These are phyloP conservation scores for Drosophila grimshawi DNA, from an alignment of 1,140 invertebrate genomes.

Conservation along the genomic window DNA sequence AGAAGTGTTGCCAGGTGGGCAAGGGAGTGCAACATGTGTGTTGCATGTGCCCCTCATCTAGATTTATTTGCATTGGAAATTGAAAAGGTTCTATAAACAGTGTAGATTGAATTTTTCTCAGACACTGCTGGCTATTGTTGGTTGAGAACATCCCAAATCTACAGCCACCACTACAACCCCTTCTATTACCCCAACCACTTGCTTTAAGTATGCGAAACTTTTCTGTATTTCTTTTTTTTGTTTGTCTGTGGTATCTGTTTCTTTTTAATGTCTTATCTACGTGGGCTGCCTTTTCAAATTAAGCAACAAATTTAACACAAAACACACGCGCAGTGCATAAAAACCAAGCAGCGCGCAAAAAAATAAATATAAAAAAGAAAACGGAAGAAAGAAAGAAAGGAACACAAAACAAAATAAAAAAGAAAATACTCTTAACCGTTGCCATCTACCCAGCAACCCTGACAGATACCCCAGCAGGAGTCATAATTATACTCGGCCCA, in stretches of 20 bases:
- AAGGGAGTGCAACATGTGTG: constrained; percentile 53
- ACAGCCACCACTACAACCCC: background rate
- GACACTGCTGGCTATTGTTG: constrained; percentile 12
- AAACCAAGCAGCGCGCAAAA: constrained; percentile 56
- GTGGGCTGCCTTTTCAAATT: constrained; percentile 63
- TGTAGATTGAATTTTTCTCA: constrained; percentile 22
- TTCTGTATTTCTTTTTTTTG: constrained; percentile 2
- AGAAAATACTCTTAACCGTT: constrained; percentile 35
- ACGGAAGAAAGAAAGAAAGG: constrained; percentile 2
- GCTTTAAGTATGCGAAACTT: constrained; percentile 22
- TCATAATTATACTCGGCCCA: constrained; percentile 74
- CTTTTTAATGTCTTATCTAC: constrained; percentile 75
- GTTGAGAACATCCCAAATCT: background rate
- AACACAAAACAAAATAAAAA: constrained; percentile 39
- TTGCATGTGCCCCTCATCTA: constrained; percentile 28
- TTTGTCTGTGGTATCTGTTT: constrained; percentile 49
- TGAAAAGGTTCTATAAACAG: constrained; percentile 56
- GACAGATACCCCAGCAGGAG: constrained; percentile 36
- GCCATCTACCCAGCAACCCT: constrained; percentile 28
- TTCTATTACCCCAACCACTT: constrained; percentile 6
- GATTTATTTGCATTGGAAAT: constrained; percentile 74
- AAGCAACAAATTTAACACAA: constrained; percentile 69
- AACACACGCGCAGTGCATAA: constrained; percentile 77
- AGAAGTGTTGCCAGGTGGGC: background rate
- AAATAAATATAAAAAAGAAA: constrained; percentile 15